Base-by-base conservation (phyloP, 2,797 vertebrate species). In the Mastacembelus armatus region DNA sequence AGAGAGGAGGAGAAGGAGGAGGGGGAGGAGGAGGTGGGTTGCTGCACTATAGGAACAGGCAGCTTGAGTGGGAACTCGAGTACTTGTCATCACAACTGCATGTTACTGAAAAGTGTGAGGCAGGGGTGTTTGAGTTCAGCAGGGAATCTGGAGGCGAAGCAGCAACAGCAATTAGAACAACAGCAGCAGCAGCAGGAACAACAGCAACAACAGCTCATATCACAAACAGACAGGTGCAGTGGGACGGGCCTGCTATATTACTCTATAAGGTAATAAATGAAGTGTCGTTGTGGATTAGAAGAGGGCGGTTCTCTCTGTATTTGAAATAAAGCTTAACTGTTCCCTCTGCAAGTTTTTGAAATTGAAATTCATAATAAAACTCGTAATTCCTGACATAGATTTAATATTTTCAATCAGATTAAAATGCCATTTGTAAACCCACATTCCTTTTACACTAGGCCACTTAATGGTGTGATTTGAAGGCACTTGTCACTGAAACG, bases 21-120 rank as follows among this genome's bases (percentile, higher is more conserved):
- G 56, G 18, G 33, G 22, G 35, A 10, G 16, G 11, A 10, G 8
- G 50, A 5, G 38, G 39, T 4, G 65, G 36, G 51, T 54, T 27
- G 52, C 55, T 54, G 59, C 56, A 52, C 82, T 62, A 58, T 50
- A 78, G 50, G 74, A 86, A 75, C 81, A 85, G 75, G 77, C 83
- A 82, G 74, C 76, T 75, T 56, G 74, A 88, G 83, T 84, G 80
- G 81, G 83, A 89, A 81, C 78, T 84, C 83, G 78, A 77, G 78
- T 86, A 84, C 73, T 80, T 88, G 85, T 88, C 85, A 86, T 79
- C 81, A 76, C 77, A 54, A 62, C 74, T 64, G 80, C 74, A 52
- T 76, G 74, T 80, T 85, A 63, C 78, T 73, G 71, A 79, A 74
- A 82, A 77, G 82, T 75, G 81, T 66, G 84, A 86, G 77, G 78